Conservation (phyloP, 2,113 vertebrate genomes). For the Ramphastos sulfuratus region DNA sequence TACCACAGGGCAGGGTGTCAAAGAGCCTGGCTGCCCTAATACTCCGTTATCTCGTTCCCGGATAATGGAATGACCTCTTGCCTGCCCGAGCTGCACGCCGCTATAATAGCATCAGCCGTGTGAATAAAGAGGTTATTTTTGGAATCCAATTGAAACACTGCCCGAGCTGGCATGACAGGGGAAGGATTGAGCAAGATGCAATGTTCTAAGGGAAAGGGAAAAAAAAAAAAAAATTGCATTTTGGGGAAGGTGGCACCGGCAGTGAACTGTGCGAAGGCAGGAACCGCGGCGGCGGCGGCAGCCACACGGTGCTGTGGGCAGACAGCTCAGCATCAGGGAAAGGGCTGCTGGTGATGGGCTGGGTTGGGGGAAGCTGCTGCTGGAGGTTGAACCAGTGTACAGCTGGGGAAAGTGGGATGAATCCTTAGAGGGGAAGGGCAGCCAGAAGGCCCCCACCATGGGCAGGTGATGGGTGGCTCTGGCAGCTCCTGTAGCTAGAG, state of each 20-base stretch:
- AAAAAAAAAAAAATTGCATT: slow-evolving; percentile 57
- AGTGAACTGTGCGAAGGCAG: not conserved
- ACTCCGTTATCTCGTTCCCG: slow-evolving; percentile 76
- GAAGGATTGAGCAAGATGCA: slow-evolving; percentile 75
- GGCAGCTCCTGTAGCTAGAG: not conserved
- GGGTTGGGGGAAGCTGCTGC: not conserved
- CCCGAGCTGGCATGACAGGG: slow-evolving; percentile 67
- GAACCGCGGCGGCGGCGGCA: fast-evolving
- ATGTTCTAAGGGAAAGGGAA: slow-evolving; percentile 41
- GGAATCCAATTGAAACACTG: slow-evolving; percentile 80
- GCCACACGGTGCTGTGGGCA: fast-evolving
- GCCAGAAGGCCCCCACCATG: fast-evolving
- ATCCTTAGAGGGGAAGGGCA: not conserved
- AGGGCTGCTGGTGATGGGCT: fast-evolving
- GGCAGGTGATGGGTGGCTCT: not conserved
- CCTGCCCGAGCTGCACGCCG: slow-evolving; percentile 75
- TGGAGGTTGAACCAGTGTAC: not conserved
- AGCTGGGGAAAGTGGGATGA: not conserved
- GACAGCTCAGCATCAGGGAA: fast-evolving
- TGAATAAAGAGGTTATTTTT: slow-evolving; percentile 86
- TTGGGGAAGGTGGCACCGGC: slow-evolving; percentile 29
- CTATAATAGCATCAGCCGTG: slow-evolving; percentile 80
- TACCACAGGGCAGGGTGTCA: slow-evolving; percentile 72
- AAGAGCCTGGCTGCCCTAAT: slow-evolving; percentile 78
- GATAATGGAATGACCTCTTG: slow-evolving; percentile 86